These are phyloP conservation scores for Catharus bicknelli DNA, from an alignment of 2,113 vertebrate genomes.

Conservation along the genomic window DNA sequence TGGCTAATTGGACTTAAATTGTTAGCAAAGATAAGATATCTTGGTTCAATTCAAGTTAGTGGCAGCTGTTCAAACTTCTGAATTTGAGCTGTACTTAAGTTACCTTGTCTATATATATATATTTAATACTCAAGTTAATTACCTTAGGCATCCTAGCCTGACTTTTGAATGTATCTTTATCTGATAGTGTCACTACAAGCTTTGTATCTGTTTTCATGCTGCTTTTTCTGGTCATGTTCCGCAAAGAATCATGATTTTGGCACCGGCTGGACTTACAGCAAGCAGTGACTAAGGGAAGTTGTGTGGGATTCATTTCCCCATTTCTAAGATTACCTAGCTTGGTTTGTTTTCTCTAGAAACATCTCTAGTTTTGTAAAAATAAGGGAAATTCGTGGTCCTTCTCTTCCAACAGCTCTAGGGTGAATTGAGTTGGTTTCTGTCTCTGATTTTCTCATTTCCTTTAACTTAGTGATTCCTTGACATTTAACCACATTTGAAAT, in stretches of 20 bases:
- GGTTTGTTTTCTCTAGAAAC: slow-evolving; percentile 14
- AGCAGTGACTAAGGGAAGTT: slow-evolving; percentile 46
- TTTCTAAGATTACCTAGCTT: slow-evolving; percentile 35
- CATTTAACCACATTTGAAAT: neutral
- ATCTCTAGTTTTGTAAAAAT: neutral
- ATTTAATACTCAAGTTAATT: neutral
- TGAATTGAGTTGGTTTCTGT: neutral
- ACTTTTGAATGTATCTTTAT: neutral
- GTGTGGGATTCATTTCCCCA: slow-evolving; percentile 46
- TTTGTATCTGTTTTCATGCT: neutral
- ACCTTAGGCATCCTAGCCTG: neutral
- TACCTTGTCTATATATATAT: neutral
- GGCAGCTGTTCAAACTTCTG: neutral
- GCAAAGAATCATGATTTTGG: neutral
- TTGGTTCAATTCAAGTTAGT: neutral
- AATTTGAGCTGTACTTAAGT: neutral
- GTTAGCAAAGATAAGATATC: neutral
- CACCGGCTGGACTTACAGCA: neutral
- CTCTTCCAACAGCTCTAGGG: neutral
- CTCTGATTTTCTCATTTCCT: neutral
- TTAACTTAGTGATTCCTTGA: neutral
- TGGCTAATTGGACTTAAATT: slow-evolving; percentile 26
- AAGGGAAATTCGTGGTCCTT: neutral
- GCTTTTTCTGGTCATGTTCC: slow-evolving; percentile 6
- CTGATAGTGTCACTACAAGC: neutral